Conservation (phyloP, 2,113 vertebrate genomes). For the Silurus glanis region DNA sequence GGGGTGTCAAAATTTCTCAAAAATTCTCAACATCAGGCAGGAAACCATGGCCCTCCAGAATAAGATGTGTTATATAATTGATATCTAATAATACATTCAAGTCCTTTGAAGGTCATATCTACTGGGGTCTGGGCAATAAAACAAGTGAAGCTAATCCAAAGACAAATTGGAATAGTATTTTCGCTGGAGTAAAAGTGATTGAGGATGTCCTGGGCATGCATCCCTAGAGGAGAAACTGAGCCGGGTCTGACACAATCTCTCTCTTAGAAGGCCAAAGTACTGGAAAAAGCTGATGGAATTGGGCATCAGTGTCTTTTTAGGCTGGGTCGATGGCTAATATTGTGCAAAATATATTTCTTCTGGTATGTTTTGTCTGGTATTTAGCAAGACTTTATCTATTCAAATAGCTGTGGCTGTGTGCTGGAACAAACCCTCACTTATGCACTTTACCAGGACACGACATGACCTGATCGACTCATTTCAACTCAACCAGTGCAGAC, state of each 20-base stretch:
- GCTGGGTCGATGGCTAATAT: background rate
- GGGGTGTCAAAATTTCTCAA: too few species aligned
- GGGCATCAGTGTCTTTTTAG: constrained; percentile 14
- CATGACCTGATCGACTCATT: constrained; percentile 29
- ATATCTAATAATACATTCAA: background rate
- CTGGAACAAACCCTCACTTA: constrained; percentile 30
- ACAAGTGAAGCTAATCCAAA: constrained; percentile 8
- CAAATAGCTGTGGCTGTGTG: background rate
- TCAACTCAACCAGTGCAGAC: constrained; percentile 28
- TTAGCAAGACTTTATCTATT: background rate
- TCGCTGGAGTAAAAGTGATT: background rate
- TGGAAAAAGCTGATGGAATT: background rate
- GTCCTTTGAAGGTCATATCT: background rate
- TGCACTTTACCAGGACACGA: constrained; percentile 41
- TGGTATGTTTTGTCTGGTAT: background rate
- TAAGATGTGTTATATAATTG: background rate
- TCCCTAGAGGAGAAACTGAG: background rate
- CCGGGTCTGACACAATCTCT: background rate
- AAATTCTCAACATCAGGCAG: background rate
- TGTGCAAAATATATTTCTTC: background rate
- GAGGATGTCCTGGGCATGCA: background rate
- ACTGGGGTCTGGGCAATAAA: background rate
- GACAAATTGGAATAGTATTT: background rate
- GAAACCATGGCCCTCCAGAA: background rate
- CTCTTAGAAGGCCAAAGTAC: background rate